Percentiles rank a stretch among this genome's conserved stretches.
phyloP scores from a whole-genome alignment of 2,888 invertebrate species.

The Saturnia japonica region DNA sequence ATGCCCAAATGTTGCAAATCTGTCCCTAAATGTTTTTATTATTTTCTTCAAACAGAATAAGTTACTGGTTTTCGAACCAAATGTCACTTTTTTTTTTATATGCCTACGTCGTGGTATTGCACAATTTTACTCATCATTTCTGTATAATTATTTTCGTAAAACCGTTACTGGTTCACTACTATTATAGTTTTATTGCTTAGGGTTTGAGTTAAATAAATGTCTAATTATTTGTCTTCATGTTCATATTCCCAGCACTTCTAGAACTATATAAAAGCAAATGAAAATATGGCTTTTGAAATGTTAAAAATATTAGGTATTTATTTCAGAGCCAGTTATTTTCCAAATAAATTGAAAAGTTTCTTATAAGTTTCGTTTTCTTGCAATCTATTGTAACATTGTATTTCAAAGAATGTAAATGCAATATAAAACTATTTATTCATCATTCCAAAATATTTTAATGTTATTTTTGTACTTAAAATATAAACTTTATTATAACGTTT shows the following conservation, averaged over 20 bases:
- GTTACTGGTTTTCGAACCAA: too few relatives aligned
- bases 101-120: too few relatives aligned
- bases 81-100: too few relatives aligned
- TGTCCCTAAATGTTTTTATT: neutral
- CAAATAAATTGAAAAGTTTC: neutral
- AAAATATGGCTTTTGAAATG: neutral
- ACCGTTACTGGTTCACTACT: neutral
- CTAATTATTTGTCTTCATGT: neutral
- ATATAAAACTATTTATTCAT: slow-evolving; percentile 31
- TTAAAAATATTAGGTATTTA: neutral
- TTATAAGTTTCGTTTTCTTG: neutral
- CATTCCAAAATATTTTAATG: slow-evolving; percentile 41
- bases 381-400: slow-evolving; percentile 8
- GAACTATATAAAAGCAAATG: neutral
- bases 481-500: too few relatives aligned
- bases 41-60: neutral
- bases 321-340: neutral
- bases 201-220: neutral
- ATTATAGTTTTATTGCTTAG: neutral
- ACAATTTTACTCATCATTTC: too few relatives aligned
- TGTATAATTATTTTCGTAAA: neutral
- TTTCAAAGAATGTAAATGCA: slow-evolving; percentile 24
- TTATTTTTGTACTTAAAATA: slow-evolving; percentile 27
- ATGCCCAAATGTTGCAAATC: neutral
- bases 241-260: neutral